Percentiles rank a stretch among this genome's conserved stretches.
These are phyloP conservation scores for Chiridota heheva DNA, from an alignment of 35 echinoderm and acorn worm genomes.

Conservation along the genomic window DNA sequence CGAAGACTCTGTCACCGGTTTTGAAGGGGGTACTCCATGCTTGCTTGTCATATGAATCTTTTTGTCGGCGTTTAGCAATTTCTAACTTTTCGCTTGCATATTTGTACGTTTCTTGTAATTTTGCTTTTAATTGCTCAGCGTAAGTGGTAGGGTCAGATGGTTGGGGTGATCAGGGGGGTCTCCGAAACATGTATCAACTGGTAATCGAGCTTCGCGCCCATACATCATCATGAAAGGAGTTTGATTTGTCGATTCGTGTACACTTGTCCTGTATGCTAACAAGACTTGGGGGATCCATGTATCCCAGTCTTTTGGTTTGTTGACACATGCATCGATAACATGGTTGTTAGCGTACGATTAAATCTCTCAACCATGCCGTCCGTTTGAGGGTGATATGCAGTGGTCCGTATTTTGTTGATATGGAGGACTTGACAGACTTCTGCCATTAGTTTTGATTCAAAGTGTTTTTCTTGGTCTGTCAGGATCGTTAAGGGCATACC, in stretches of 20 bases:
- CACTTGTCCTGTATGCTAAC: background rate
- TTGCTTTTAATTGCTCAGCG: too few species aligned
- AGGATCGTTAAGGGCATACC: constrained; percentile 52
- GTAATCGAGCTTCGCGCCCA: background rate
- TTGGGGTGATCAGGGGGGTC: too few species aligned
- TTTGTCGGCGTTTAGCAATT: constrained; percentile 1
- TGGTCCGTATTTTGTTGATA: constrained; percentile 34
- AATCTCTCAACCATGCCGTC: constrained; percentile 52
- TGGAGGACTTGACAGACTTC: constrained; percentile 30
- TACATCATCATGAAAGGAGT: background rate
- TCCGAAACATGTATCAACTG: too few species aligned
- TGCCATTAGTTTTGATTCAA: constrained; percentile 33
- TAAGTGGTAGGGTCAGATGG: too few species aligned
- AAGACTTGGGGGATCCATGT: background rate
- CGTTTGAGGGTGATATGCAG: constrained; percentile 51
- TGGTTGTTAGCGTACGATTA: constrained; percentile 36
- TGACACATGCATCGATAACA: constrained; percentile 26
- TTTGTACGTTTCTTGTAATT: too few species aligned
- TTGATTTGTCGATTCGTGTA: background rate
- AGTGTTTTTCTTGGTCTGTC: constrained; percentile 58
- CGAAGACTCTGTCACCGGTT: constrained; percentile 57
- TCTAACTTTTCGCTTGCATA: too few species aligned
- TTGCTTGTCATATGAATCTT: constrained; percentile 5
- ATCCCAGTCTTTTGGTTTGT: constrained; percentile 5
- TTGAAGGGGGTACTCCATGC: background rate